Conservation (phyloP, 2,113 vertebrate genomes). For the Aphelocoma coerulescens region DNA sequence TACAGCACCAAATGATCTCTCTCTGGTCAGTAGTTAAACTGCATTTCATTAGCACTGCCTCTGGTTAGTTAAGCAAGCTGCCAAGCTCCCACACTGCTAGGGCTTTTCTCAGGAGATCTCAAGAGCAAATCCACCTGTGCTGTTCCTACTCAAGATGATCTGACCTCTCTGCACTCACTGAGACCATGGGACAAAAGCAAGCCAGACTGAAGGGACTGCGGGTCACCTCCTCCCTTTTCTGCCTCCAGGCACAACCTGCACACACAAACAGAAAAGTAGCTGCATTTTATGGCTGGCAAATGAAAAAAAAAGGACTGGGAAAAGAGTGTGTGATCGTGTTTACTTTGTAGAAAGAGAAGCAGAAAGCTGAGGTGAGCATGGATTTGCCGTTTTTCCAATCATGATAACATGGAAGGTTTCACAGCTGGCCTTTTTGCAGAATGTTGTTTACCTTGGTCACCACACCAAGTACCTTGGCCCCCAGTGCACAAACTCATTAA, state of each 20-base stretch:
- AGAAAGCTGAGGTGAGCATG: not conserved
- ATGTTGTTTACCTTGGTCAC: not conserved
- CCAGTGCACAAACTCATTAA: not conserved
- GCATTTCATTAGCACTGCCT: not conserved
- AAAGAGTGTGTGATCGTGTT: not conserved
- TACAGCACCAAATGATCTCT: not conserved
- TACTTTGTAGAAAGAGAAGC: not conserved
- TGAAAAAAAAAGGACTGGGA: not conserved
- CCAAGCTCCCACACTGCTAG: not conserved
- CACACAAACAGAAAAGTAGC: not conserved
- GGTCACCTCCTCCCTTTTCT: not conserved
- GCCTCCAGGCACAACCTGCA: not conserved
- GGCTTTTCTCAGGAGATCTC: not conserved
- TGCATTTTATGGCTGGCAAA: not conserved
- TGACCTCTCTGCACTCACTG: not conserved
- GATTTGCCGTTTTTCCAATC: not conserved
- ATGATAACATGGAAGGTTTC: not conserved
- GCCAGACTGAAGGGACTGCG: not conserved
- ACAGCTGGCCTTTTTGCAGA: not conserved
- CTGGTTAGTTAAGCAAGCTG: not conserved
- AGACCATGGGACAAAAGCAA: not conserved
- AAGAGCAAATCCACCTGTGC: not conserved
- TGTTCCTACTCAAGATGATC: not conserved
- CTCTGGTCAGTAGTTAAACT: not conserved
- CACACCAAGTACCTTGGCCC: not conserved